These are phyloP conservation scores for Aphelinus certus DNA, from an alignment of 1,140 invertebrate genomes.

Conservation along the genomic window DNA sequence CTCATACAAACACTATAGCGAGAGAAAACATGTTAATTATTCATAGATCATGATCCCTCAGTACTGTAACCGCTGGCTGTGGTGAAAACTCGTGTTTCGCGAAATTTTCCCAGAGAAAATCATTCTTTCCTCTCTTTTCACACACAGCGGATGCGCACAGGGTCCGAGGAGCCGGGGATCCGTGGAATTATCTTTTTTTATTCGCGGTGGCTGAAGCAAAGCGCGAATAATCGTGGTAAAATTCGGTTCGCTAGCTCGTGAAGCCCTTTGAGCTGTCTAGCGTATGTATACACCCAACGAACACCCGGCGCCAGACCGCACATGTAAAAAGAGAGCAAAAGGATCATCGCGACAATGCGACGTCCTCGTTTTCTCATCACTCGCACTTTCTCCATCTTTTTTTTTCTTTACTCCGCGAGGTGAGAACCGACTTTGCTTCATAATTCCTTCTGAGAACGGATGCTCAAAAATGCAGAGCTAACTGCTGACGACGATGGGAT, in stretches of 20 bases:
- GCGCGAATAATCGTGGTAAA: constrained; percentile 23
- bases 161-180: not conserved
- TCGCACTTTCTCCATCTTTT: not conserved
- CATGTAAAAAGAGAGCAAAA: not conserved
- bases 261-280: constrained; percentile 32
- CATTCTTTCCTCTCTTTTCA: too few species aligned
- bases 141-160: too few species aligned
- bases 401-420: not conserved
- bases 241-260: constrained; percentile 37
- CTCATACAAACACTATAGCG: too few species aligned
- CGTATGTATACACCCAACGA: constrained; percentile 1
- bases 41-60: too few species aligned
- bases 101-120: too few species aligned
- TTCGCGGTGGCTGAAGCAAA: constrained; percentile 1
- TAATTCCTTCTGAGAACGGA: not conserved
- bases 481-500: too few species aligned
- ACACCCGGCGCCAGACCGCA: not conserved
- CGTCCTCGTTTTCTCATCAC: not conserved
- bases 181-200: not conserved
- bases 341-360: not conserved
- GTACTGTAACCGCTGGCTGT: too few species aligned
- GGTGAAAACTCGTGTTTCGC: too few species aligned
- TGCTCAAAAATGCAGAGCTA: not conserved
- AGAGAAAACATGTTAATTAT: too few species aligned
- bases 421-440: not conserved